Evolutionary conservation across 2,888 invertebrate species (phyloP).

Genomic region (Incurvaria masculella): DNA sequence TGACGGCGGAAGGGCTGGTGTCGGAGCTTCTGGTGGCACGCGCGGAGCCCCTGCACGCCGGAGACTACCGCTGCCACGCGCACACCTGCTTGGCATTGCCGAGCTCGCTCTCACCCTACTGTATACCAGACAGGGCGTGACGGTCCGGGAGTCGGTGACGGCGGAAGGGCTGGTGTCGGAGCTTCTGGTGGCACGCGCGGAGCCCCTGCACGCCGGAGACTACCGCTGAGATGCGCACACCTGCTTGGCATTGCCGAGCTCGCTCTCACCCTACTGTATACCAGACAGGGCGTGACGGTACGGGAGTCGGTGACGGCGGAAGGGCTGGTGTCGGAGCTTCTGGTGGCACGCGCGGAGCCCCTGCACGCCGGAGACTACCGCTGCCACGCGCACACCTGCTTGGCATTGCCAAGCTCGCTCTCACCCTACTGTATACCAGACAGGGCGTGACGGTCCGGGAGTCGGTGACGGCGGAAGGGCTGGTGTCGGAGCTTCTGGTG

Average conservation of each 20-base stretch:
- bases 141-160: neutral
- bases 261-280: constrained; percentile 56
- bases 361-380: constrained; percentile 66
- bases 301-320: constrained; percentile 24
- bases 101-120: constrained; percentile 60
- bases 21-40: constrained; percentile 62
- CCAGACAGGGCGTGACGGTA: neutral
- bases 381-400: constrained; percentile 62
- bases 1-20: constrained; percentile 50
- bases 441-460: neutral
- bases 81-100: constrained; percentile 61
- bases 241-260: constrained; percentile 63
- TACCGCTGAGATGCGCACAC: constrained; percentile 62
- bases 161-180: constrained; percentile 57
- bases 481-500: constrained; percentile 62
- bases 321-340: constrained; percentile 59
- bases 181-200: constrained; percentile 59
- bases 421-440: constrained; percentile 49
- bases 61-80: constrained; percentile 62
- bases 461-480: constrained; percentile 37
- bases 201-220: constrained; percentile 64
- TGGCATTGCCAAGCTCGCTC: constrained; percentile 60
- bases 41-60: constrained; percentile 64
- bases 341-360: constrained; percentile 59
- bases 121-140: neutral